These are phyloP conservation scores for Sphaerophoria rueppellii DNA, from an alignment of 2,888 invertebrate genomes.

Conservation along the genomic window DNA sequence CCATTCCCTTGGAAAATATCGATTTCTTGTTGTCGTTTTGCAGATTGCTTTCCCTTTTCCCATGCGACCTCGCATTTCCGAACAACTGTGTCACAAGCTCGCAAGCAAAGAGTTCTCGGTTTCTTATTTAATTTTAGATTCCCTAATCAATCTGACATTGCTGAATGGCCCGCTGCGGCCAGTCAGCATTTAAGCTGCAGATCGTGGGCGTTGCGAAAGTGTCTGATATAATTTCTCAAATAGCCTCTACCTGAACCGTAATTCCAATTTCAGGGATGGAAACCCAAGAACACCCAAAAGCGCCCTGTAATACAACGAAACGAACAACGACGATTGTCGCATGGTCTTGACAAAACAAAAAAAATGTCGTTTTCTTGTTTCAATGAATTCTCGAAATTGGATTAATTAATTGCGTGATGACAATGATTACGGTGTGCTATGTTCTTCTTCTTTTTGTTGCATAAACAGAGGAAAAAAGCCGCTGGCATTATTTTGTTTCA, in stretches of 20 bases:
- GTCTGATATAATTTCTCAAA: constrained; percentile 13
- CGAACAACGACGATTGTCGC: constrained; percentile 5
- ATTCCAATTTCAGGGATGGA: constrained; percentile 29
- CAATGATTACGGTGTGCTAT: constrained; percentile 54
- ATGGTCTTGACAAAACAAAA: constrained; percentile 15
- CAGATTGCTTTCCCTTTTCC: constrained; percentile 38
- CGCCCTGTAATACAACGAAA: neutral
- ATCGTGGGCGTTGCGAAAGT: constrained; percentile 6
- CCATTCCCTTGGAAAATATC: constrained; percentile 49
- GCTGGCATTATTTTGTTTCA: constrained; percentile 43
- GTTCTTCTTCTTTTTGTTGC: constrained; percentile 27
- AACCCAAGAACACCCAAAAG: constrained; percentile 1
- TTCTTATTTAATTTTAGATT: neutral
- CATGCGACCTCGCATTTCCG: neutral
- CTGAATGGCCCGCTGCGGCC: neutral
- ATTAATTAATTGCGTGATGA: constrained; percentile 65
- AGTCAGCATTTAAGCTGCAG: no score
- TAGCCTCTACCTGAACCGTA: constrained; percentile 30
- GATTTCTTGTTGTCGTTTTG: constrained; percentile 41
- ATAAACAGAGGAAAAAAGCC: neutral
- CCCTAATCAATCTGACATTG: constrained; percentile 48
- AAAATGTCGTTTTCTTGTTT: constrained; percentile 37
- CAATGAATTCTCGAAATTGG: constrained; percentile 40
- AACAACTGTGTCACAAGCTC: constrained; percentile 8
- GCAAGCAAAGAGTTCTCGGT: neutral